Evolutionary conservation across 92 coral and sea anemone species (phyloP).

Genomic region (Palythoa heliodiscus): DNA sequence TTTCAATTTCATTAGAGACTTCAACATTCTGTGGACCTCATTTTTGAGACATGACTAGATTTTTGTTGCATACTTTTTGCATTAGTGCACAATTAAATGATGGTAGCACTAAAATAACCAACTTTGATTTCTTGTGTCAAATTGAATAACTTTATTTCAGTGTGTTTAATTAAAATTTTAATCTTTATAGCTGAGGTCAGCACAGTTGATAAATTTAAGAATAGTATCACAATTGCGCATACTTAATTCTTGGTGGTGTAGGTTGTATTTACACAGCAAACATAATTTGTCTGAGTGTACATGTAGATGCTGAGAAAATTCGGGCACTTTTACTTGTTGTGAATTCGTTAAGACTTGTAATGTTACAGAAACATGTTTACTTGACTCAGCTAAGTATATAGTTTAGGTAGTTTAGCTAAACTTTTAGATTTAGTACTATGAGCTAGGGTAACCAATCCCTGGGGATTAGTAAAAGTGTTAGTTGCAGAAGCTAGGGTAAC

Average conservation of each 20-base stretch:
- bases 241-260: no score
- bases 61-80: not conserved
- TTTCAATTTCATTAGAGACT: not conserved
- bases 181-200: not conserved
- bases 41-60: not conserved
- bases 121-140: constrained; percentile 4
- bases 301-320: not conserved
- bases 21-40: not conserved
- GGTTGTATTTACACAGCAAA: not conserved
- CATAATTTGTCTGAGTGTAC: constrained; percentile 9
- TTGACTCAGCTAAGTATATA: not conserved
- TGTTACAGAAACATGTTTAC: not conserved
- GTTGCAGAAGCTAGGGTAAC: constrained; percentile 30
- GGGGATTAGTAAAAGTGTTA: constrained; percentile 27
- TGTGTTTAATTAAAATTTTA: not conserved
- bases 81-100: not conserved
- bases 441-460: constrained; percentile 32
- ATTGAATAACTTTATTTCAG: not conserved
- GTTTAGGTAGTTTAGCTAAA: not conserved
- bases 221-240: not conserved
- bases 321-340: not conserved
- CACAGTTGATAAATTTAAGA: not conserved
- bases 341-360: not conserved
- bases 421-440: constrained; percentile 23
- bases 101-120: not conserved